Evolutionary conservation across 2,113 vertebrate genomes (phyloP), one percentile per base, ranked within the genome.

Genomic region (Rhinichthys klamathensis): DNA sequence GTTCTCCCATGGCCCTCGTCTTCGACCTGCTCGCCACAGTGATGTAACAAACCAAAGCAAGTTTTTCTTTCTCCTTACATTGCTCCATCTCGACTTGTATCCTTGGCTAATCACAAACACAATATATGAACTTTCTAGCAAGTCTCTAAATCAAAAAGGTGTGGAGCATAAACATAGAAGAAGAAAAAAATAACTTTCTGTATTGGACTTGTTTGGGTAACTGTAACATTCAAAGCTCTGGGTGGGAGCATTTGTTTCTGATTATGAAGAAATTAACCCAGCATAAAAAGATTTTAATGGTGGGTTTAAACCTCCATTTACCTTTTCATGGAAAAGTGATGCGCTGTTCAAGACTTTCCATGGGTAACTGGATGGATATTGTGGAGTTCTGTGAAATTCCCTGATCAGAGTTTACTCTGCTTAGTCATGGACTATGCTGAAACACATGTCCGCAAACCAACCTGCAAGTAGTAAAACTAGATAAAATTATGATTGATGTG

Each of bases 41-140:
- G 30, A 95, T 92, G 93, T 93, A 93, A 94, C 89, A 78, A 79
- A 58, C 75, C 85, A 86, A 54, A 89, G 73, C 3, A 49, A 84
- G 35, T 18, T 72, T n/a, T 78, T 88, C 32, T 90, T 88, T 87
- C 67, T 58, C 75, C 82, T 90, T 88, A 87, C 90, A 84, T 85
- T 83, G 41, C 81, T 86, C 41, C 3, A 38, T 86, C 86, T 88
- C 86, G 25, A 60, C 74, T 61, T 27, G 4, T 25, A 49, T 15
- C 32, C 69, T 30, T 46, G 61, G 61, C 44, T 65, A 30, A 81
- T 69, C 25, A 32, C 61, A 81, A 81, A 81, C 79, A 69, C 2
- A 25, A 41, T 63, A 44, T 81, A 49, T 80, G 23, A 32, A 65
- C 15, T 49, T 67, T 49, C 12, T 49, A 23, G 60, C n/a, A 41